These are phyloP conservation scores for Netelia fuscicornis DNA, from an alignment of 2,888 invertebrate species.

Conservation along the genomic window DNA sequence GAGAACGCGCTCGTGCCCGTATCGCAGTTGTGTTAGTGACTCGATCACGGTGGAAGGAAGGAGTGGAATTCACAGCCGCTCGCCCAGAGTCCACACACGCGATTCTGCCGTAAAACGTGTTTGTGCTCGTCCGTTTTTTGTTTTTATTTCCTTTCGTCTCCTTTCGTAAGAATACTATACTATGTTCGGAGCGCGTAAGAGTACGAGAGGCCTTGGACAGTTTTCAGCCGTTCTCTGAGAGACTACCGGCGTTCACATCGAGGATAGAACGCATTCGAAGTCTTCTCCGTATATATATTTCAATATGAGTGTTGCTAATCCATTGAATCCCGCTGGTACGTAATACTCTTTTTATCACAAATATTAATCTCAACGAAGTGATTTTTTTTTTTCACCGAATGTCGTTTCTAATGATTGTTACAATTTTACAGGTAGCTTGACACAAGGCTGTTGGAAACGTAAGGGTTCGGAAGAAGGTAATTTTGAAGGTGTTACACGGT, in stretches of 20 bases:
- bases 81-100: conserved; percentile 22
- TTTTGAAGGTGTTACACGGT: neutral
- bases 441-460: conserved; percentile 67
- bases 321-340: conserved; percentile 69
- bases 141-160: conserved; percentile 32
- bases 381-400: conserved; percentile 16
- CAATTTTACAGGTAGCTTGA: conserved; percentile 59
- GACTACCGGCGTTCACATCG: conserved; percentile 17
- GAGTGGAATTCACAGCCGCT: conserved; percentile 19
- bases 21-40: conserved; percentile 36
- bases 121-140: conserved; percentile 62
- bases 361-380: too few relatives aligned
- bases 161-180: conserved; percentile 62
- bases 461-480: conserved; percentile 70
- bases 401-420: conserved; percentile 32
- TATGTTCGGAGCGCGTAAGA: conserved; percentile 62
- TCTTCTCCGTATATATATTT: neutral
- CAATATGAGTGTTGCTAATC: conserved; percentile 68
- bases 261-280: conserved; percentile 14
- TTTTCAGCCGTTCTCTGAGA: conserved; percentile 31
- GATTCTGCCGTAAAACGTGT: conserved; percentile 59
- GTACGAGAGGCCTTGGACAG: conserved; percentile 70
- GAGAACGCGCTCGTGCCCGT: conserved; percentile 19
- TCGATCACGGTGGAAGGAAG: conserved; percentile 27
- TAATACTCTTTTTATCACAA: conserved; percentile 16